Percentiles rank a stretch among this genome's conserved stretches.
Evolutionary conservation across 92 coral and sea anemone genomes (phyloP).

Genomic region (Palythoa heliodiscus): DNA sequence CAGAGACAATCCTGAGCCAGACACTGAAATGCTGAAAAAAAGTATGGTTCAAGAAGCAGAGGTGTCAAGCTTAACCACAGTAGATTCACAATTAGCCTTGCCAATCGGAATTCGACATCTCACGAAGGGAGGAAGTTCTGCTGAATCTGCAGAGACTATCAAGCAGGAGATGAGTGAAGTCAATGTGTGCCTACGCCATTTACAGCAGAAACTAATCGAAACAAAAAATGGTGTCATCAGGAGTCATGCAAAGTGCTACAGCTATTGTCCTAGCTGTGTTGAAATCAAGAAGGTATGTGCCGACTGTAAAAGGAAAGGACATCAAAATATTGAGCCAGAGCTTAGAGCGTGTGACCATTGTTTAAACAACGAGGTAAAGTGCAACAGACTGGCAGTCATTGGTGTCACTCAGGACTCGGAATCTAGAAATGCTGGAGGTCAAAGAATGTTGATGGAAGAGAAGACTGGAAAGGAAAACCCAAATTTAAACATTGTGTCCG

Average conservation of each 20-base stretch:
- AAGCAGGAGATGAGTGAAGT: constrained; percentile 35
- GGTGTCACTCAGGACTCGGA: constrained; percentile 43
- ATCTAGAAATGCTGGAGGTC: constrained; percentile 35
- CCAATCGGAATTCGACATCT: constrained; percentile 35
- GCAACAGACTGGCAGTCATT: constrained; percentile 28
- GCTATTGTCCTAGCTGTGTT: constrained; percentile 41
- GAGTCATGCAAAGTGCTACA: constrained; percentile 40
- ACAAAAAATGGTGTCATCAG: constrained; percentile 46
- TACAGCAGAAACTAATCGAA: constrained; percentile 47
- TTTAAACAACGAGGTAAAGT: background rate
- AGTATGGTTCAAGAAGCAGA: constrained; percentile 52
- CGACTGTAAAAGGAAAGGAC: constrained; percentile 15
- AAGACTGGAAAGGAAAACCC: constrained; percentile 1
- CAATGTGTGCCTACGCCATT: constrained; percentile 49
- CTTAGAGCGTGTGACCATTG: constrained; percentile 28
- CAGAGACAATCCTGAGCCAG: constrained; percentile 34
- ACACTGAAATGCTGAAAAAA: constrained; percentile 39
- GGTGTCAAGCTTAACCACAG: constrained; percentile 35
- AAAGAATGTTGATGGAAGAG: constrained; percentile 18
- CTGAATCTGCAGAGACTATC: constrained; percentile 36
- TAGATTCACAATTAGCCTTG: constrained; percentile 44
- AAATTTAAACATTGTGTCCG: background rate
- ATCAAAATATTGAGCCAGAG: constrained; percentile 44
- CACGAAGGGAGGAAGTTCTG: constrained; percentile 30
- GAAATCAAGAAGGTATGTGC: constrained; percentile 30